phyloP scores from a whole-genome alignment of 2,113 vertebrate genomes.

The Plestiodon gilberti region DNA sequence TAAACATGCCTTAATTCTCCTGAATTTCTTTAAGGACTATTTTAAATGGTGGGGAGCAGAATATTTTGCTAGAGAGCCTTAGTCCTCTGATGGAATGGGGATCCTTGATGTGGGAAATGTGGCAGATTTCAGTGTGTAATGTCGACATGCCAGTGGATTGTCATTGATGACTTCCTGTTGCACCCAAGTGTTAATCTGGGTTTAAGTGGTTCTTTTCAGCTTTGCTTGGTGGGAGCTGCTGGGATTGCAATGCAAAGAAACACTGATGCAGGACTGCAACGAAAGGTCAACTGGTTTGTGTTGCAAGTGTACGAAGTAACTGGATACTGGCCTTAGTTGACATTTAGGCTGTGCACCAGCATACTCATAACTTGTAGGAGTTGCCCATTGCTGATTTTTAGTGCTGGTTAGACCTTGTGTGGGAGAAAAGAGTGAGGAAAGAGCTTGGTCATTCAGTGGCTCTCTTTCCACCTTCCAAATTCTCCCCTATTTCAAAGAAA shows the following conservation, averaged over 20 bases:
- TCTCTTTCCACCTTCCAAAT: not conserved
- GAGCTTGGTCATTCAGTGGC: not conserved
- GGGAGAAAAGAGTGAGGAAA: not conserved
- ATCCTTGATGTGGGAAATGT: not conserved
- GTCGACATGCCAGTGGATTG: not conserved
- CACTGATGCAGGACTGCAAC: not conserved
- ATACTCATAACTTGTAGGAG: not conserved
- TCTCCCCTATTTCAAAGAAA: not conserved
- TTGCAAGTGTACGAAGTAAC: slow-evolving; percentile 60
- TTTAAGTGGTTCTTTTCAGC: slow-evolving; percentile 3
- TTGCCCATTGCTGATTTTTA: not conserved
- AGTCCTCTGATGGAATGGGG: not conserved
- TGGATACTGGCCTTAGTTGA: slow-evolving; percentile 34
- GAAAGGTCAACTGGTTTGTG: slow-evolving; percentile 59
- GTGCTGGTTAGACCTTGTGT: not conserved
- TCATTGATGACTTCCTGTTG: not conserved
- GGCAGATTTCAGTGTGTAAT: not conserved
- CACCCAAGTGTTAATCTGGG: not conserved
- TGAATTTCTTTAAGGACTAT: too few relatives aligned
- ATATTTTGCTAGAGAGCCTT: not conserved
- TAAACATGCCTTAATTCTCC: not conserved
- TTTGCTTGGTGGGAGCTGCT: not conserved
- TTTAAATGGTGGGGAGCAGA: not conserved
- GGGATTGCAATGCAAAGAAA: not conserved
- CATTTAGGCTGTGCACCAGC: not conserved